These are phyloP conservation scores for Zaprionus ornatus DNA, from an alignment of 1,140 invertebrate genomes.

Conservation along the genomic window DNA sequence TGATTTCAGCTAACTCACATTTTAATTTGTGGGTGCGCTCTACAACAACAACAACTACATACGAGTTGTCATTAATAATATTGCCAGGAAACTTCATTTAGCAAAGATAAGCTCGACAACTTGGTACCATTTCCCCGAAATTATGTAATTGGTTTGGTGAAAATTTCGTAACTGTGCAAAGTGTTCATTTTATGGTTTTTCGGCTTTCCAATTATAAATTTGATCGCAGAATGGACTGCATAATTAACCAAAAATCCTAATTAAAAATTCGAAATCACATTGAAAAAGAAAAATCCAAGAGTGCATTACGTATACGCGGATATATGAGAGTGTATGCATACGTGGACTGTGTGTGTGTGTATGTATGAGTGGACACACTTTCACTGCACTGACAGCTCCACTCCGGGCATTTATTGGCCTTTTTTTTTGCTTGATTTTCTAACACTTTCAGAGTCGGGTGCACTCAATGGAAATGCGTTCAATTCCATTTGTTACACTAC, in stretches of 20 bases:
- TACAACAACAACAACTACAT: too few relatives aligned
- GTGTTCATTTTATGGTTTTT: conserved; percentile 23
- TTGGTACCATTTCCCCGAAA: background rate
- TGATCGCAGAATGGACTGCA: conserved; percentile 52
- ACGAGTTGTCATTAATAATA: too few relatives aligned
- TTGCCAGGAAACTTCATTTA: too few relatives aligned
- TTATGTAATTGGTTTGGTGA: conserved; percentile 20
- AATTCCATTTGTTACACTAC: conserved; percentile 35
- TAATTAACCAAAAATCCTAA: conserved; percentile 62
- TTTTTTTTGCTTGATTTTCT: conserved; percentile 38
- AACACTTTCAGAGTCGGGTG: conserved; percentile 50
- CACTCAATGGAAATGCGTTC: conserved; percentile 46
- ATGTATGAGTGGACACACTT: conserved; percentile 56
- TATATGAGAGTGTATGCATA: background rate
- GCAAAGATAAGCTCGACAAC: background rate
- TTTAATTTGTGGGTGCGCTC: too few relatives aligned
- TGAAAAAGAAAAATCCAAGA: conserved; percentile 52
- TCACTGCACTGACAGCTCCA: conserved; percentile 61
- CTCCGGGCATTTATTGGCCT: conserved; percentile 66
- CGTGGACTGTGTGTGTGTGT: conserved; percentile 3
- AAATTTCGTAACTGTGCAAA: conserved; percentile 58
- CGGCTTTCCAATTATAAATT: conserved; percentile 57
- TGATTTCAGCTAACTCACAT: too few relatives aligned
- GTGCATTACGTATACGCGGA: conserved; percentile 55
- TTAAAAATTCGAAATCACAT: conserved; percentile 59